A percentile compares a stretch with the other conserved stretches of the same genome.
Evolutionary conservation across 2,797 vertebrate species (phyloP).

Genomic region (Myotis vivesi): DNA sequence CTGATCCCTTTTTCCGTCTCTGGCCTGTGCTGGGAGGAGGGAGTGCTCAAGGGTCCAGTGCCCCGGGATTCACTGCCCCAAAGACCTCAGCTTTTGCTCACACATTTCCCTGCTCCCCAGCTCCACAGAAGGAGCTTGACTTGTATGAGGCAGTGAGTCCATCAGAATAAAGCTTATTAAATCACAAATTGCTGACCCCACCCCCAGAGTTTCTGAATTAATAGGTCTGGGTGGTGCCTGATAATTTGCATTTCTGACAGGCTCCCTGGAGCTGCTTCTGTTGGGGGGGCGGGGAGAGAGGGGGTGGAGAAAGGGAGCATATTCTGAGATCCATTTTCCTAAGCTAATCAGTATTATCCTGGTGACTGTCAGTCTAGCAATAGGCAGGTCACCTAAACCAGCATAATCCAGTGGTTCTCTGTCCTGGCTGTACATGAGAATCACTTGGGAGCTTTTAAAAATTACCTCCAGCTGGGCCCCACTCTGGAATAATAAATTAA

Average conservation of each 20-base stretch:
- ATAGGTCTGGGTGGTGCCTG: not conserved
- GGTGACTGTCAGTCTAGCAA: not conserved
- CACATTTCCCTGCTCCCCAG: not conserved
- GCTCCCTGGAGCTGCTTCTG: not conserved
- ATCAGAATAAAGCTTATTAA: not conserved
- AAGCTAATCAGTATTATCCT: not conserved
- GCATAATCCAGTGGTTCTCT: not conserved
- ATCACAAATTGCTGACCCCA: not conserved
- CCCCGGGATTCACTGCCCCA: not conserved
- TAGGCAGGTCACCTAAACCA: not conserved
- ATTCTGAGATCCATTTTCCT: not conserved
- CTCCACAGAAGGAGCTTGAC: not conserved
- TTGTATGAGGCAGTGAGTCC: not conserved
- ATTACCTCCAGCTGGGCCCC: not conserved
- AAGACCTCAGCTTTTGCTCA: not conserved
- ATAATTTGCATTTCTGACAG: not conserved
- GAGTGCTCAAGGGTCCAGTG: not conserved
- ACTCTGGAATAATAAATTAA: not conserved
- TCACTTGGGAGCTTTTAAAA: not conserved
- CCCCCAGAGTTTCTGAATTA: not conserved
- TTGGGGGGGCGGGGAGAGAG: accelerated
- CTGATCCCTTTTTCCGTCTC: not conserved
- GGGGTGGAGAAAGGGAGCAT: accelerated
- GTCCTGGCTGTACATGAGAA: not conserved
- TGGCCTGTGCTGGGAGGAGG: not conserved